These are phyloP conservation scores for Ophiothrix spiculata DNA, from an alignment of 35 echinoderm and acorn worm genomes.

Conservation along the genomic window DNA sequence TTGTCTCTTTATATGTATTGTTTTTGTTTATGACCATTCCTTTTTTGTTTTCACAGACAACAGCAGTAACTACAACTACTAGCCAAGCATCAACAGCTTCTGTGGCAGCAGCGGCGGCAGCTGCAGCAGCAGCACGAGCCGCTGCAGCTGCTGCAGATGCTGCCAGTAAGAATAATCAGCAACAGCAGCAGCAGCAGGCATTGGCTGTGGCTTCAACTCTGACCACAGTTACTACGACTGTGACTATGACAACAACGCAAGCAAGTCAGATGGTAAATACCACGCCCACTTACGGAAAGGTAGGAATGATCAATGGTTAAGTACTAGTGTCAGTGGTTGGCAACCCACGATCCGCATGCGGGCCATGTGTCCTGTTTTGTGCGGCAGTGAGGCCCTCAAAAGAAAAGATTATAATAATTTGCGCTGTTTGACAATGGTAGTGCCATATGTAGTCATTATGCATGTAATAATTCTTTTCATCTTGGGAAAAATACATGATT, in stretches of 20 bases:
- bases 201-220: neutral
- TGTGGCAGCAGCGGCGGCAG: slow-evolving; percentile 49
- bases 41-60: too few species aligned
- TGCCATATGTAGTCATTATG: too few species aligned
- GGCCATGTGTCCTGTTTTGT: too few species aligned
- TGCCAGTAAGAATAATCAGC: slow-evolving; percentile 54
- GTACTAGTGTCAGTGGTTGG: too few species aligned
- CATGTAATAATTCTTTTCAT: too few species aligned
- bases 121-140: slow-evolving; percentile 57
- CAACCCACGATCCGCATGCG: too few species aligned
- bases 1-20: too few species aligned
- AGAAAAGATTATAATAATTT: too few species aligned
- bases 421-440: too few species aligned
- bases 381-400: too few species aligned
- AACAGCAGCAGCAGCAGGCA: slow-evolving; percentile 34
- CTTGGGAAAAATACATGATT: too few species aligned
- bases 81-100: slow-evolving; percentile 32
- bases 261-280: neutral
- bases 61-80: slow-evolving; percentile 18
- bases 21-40: too few species aligned
- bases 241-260: neutral
- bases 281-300: neutral
- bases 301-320: neutral
- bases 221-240: neutral
- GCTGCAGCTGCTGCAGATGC: slow-evolving; percentile 39